phyloP scores from a whole-genome alignment of 2,888 invertebrate genomes.

The Ophion ventricosus region DNA sequence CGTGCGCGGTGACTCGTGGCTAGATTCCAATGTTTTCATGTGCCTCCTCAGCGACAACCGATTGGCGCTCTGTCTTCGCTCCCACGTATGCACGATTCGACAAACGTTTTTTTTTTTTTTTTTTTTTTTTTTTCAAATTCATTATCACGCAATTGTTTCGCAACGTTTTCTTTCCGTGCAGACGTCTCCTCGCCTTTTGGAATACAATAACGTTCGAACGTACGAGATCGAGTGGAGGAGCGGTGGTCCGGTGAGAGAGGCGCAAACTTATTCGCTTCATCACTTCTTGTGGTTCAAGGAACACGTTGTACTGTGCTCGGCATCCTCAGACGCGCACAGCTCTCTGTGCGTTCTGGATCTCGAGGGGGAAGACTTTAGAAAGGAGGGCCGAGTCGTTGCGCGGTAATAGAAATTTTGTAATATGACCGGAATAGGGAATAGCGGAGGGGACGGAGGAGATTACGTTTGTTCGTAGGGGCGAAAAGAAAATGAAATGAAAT shows the following conservation, averaged over 20 bases:
- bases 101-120: constrained; percentile 17
- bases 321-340: constrained; percentile 67
- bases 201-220: constrained; percentile 74
- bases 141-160: neutral
- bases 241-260: constrained; percentile 18
- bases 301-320: constrained; percentile 83
- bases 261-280: constrained; percentile 80
- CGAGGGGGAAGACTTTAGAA: constrained; percentile 62
- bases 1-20: constrained; percentile 58
- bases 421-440: neutral
- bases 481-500: neutral
- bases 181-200: constrained; percentile 68
- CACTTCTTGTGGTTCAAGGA: constrained; percentile 86
- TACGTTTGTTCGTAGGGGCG: neutral
- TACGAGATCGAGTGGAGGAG: constrained; percentile 74
- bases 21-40: constrained; percentile 83
- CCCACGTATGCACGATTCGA: constrained; percentile 68
- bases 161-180: constrained; percentile 63
- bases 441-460: neutral
- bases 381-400: constrained; percentile 66
- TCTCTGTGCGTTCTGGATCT: constrained; percentile 74
- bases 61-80: constrained; percentile 74
- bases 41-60: constrained; percentile 75
- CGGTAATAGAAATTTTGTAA: constrained; percentile 68
- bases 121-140: no score